These are phyloP conservation scores for Calephelis nemesis DNA, from an alignment of 1,140 invertebrate genomes.

Conservation along the genomic window DNA sequence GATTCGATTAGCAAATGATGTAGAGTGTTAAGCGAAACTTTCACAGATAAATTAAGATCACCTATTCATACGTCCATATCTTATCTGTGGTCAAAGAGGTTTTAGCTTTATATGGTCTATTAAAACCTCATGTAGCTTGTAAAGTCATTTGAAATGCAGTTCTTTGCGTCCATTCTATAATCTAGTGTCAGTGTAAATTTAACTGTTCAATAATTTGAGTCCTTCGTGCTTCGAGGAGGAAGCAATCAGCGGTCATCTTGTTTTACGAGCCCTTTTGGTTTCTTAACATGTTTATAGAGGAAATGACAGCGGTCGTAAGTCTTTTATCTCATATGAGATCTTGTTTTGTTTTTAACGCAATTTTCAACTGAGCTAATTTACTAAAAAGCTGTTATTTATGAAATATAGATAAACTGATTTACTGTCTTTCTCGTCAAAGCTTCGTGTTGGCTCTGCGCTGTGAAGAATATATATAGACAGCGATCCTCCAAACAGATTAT, in stretches of 20 bases:
- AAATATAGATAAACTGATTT: too few species aligned
- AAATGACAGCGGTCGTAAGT: conserved; percentile 43
- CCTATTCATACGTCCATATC: conserved; percentile 67
- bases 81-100: conserved; percentile 64
- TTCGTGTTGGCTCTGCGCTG: too few species aligned
- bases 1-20: conserved; percentile 64
- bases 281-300: conserved; percentile 52
- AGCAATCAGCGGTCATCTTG: conserved; percentile 45
- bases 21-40: conserved; percentile 65
- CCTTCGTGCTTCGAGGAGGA: conserved; percentile 46
- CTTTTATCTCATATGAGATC: conserved; percentile 11
- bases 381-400: background rate
- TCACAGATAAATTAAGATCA: conserved; percentile 73
- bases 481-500: too few species aligned
- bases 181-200: conserved; percentile 62
- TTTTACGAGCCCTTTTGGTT: conserved; percentile 56
- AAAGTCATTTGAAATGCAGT: conserved; percentile 44
- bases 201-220: conserved; percentile 52
- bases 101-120: conserved; percentile 61
- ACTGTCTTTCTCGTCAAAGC: too few species aligned
- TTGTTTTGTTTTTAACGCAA: conserved; percentile 6
- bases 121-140: conserved; percentile 56
- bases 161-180: conserved; percentile 43
- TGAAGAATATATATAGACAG: too few species aligned
- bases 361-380: background rate